A percentile compares a stretch with the other conserved stretches of the same genome.
These are phyloP conservation scores for Noctua fimbriata DNA, from an alignment of 2,888 invertebrate genomes.

Conservation along the genomic window DNA sequence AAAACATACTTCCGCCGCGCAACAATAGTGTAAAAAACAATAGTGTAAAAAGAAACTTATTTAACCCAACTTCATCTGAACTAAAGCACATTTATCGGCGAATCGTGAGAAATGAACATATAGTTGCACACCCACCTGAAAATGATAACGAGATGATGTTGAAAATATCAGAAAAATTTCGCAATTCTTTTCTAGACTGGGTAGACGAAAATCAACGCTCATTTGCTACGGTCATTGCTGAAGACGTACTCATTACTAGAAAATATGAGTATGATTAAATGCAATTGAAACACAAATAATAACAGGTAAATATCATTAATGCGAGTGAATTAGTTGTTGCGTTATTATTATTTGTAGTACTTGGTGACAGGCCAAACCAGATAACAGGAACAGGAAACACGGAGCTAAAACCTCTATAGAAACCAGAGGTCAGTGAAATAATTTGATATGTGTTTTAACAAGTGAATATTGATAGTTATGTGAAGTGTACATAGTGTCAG, in stretches of 20 bases:
- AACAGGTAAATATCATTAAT: not conserved
- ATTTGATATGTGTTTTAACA: not conserved
- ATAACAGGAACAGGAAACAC: not conserved
- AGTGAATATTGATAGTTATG: not conserved
- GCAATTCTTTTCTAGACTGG: constrained; percentile 15
- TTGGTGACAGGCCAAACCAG: not conserved
- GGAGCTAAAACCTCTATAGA: not conserved
- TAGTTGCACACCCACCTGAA: constrained; percentile 7
- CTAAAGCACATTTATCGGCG: not conserved
- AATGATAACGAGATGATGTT: constrained; percentile 11
- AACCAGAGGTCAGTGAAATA: not conserved
- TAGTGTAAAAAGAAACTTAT: constrained; percentile 9
- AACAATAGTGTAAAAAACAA: not conserved
- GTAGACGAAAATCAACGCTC: constrained; percentile 22
- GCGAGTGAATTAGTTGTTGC: not conserved
- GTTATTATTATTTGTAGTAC: not conserved
- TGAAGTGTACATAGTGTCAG: constrained; percentile 3
- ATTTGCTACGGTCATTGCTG: constrained; percentile 10
- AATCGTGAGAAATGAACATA: not conserved
- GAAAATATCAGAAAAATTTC: constrained; percentile 18
- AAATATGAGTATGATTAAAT: constrained; percentile 1
- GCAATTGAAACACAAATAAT: not conserved
- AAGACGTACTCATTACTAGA: not conserved
- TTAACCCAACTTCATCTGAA: not conserved
- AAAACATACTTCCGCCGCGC: not conserved